Percentiles rank a stretch among this genome's conserved stretches.
phyloP scores from a whole-genome alignment of 2,888 invertebrate species.

The Pachliopta kotzebuea region DNA sequence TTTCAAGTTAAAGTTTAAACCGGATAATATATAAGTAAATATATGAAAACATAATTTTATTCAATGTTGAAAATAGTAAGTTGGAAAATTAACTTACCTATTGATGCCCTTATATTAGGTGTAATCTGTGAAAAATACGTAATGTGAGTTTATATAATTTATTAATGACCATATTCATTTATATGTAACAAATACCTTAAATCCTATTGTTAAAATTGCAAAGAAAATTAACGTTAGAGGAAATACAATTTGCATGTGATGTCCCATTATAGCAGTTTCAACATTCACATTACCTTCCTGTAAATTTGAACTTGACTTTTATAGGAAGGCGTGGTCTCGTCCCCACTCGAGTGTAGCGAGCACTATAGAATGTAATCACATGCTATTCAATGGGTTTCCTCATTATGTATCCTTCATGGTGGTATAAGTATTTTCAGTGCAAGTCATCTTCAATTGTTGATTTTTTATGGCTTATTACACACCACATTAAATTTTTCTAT shows the following conservation, averaged over 20 bases:
- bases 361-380: conserved; percentile 57
- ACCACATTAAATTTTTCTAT: not conserved
- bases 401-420: conserved; percentile 30
- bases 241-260: conserved; percentile 34
- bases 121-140: conserved; percentile 42
- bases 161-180: not conserved
- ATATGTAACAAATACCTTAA: conserved; percentile 44
- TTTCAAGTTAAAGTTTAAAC: too few species aligned
- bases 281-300: conserved; percentile 54
- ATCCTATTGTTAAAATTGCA: conserved; percentile 44
- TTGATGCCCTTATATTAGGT: conserved; percentile 34
- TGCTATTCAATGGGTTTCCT: conserved; percentile 43
- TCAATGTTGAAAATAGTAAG: too few species aligned
- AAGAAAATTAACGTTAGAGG: conserved; percentile 41
- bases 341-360: conserved; percentile 52
- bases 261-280: conserved; percentile 55
- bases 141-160: not conserved
- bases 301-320: conserved; percentile 76
- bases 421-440: conserved; percentile 14
- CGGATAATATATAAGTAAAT: too few species aligned
- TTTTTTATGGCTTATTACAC: not conserved
- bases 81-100: conserved; percentile 39
- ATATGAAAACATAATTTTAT: too few species aligned
- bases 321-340: conserved; percentile 72
- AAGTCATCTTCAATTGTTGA: conserved; percentile 28